phyloP scores from a whole-genome alignment of 2,113 vertebrate species.

The Todiramphus chloris region DNA sequence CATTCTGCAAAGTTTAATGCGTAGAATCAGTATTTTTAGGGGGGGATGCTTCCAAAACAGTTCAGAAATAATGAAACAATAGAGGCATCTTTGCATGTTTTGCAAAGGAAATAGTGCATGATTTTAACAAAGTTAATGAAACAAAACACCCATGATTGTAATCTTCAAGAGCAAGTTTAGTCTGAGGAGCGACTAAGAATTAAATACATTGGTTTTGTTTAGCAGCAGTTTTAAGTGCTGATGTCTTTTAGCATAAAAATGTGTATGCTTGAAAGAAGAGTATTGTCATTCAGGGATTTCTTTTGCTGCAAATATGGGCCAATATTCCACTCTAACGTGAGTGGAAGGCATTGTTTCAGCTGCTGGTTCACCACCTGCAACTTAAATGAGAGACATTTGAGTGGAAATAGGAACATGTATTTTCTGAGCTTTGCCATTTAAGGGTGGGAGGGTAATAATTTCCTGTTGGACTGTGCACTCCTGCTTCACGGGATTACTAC shows the following conservation, averaged over 20 bases:
- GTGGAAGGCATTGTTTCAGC: conserved; percentile 45
- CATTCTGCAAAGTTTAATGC: background rate
- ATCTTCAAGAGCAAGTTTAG: background rate
- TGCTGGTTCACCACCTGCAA: conserved; percentile 11
- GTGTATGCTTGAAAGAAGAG: background rate
- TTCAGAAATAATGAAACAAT: background rate
- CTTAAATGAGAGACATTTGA: conserved; percentile 3
- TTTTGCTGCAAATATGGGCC: background rate
- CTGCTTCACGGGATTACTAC: conserved; percentile 46
- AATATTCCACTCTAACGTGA: conserved; percentile 5
- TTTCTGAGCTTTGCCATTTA: conserved; percentile 6
- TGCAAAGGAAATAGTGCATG: background rate
- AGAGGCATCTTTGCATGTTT: background rate
- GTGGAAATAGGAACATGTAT: background rate
- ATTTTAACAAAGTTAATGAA: background rate
- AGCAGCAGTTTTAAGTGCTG: background rate
- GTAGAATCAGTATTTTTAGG: background rate
- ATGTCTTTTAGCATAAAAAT: background rate
- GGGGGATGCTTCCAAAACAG: background rate
- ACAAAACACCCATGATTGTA: background rate
- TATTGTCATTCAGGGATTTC: background rate
- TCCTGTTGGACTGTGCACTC: conserved; percentile 49
- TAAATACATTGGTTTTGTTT: background rate
- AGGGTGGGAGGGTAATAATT: conserved; percentile 66
- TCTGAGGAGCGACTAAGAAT: background rate